phyloP scores from a whole-genome alignment of 2,888 invertebrate species.

The Acanthosepion esculentum region DNA sequence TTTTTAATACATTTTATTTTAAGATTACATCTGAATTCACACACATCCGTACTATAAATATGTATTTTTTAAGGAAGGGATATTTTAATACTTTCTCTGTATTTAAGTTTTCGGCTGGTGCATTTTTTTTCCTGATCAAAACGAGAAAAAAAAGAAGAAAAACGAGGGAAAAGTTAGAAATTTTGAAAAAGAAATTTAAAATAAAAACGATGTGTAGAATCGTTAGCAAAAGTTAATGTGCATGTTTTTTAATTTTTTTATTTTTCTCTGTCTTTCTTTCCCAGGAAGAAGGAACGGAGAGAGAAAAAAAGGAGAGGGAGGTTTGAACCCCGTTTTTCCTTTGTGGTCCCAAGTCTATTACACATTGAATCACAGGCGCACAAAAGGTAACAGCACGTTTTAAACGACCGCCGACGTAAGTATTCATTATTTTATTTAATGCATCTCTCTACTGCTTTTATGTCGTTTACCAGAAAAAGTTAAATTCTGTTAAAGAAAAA shows the following conservation, averaged over 20 bases:
- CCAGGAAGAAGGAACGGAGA: neutral
- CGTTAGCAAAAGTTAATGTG: neutral
- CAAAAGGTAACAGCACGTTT: neutral
- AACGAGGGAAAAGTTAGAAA: neutral
- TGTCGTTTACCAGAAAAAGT: neutral
- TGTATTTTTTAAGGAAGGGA: no score
- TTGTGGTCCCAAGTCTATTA: neutral
- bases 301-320: neutral
- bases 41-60: no score
- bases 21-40: no score
- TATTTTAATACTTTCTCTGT: no score
- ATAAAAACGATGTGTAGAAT: neutral
- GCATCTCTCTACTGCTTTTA: neutral
- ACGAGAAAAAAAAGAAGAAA: no score
- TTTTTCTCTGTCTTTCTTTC: neutral
- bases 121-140: no score
- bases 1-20: no score
- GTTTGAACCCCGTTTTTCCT: conserved; percentile 13
- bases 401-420: neutral
- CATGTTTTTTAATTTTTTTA: neutral
- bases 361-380: neutral
- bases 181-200: neutral
- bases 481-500: neutral
- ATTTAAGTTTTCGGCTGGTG: no score
- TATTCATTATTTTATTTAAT: neutral